Percentiles rank a stretch among this genome's conserved stretches.
These are phyloP conservation scores for Agrochola circellaris DNA, from an alignment of 2,888 invertebrate species.

Conservation along the genomic window DNA sequence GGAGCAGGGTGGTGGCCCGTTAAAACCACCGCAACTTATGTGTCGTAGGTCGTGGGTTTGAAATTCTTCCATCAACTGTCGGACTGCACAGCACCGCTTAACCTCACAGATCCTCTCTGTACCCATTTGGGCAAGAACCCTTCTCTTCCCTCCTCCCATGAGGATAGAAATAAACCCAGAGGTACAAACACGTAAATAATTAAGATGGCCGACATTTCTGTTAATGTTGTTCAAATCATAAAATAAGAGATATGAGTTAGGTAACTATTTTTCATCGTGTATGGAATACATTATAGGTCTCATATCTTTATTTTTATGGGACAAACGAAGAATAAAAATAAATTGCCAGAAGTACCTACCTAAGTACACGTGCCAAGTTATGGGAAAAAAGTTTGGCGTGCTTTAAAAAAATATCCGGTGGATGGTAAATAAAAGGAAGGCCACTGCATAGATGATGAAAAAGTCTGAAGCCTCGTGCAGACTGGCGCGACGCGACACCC, in stretches of 20 bases:
- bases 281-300: constrained; percentile 21
- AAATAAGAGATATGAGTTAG: constrained; percentile 16
- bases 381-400: not conserved
- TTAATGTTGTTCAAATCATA: constrained; percentile 19
- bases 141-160: not conserved
- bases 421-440: not conserved
- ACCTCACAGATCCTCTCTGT: not conserved
- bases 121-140: not conserved
- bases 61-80: too few species aligned
- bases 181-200: constrained; percentile 11
- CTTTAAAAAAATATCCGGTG: not conserved
- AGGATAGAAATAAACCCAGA: constrained; percentile 13
- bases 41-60: too few species aligned
- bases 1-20: too few species aligned
- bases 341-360: not conserved
- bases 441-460: too few species aligned
- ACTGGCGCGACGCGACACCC: too few species aligned
- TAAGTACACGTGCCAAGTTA: not conserved
- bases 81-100: too few species aligned
- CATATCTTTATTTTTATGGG: constrained; percentile 21
- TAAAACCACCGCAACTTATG: too few species aligned
- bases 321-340: constrained; percentile 13
- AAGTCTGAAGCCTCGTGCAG: too few species aligned
- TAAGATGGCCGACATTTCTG: constrained; percentile 7
- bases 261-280: not conserved